Evolutionary conservation across 2,888 invertebrate species (phyloP), one percentile per base, ranked within the genome.

Genomic region (Nudaria mundana): DNA sequence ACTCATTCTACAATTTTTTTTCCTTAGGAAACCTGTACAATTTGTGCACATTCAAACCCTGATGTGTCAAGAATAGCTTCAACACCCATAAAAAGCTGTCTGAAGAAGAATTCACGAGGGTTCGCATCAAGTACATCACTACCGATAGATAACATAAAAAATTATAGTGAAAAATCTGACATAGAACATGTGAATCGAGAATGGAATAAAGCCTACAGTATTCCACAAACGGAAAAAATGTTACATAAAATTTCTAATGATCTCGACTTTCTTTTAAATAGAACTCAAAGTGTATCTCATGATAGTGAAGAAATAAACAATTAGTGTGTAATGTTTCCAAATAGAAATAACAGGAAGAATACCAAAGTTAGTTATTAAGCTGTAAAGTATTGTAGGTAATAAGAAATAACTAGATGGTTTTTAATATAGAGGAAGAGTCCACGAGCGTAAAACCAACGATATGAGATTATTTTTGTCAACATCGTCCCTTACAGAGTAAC

Each of bases 171-270:
- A 3, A 74, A 78, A 41, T 77, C 83, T 0, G 78, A 82, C 34
- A 79, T 79, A 26, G 81, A 82, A 37, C 74, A 77, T 58, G 77
- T 81, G 28, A 83, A 82, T 44, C 70, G 74, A 38, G 76, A 82
- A 48, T 79, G 81, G 79, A 79, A 77, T 15, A 74, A 71, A 51
- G 77, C 80, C 20, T 82, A 85, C 56, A 74, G 80, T 48, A 71
- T 73, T 1, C 76, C 79, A 0, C 80, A 83, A 38, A 73, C 85
- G 25, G 91, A 91, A 56, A 93, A 92, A 40, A 93, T 95, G 90
- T 81, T 95, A 33, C 93, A 94, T 81, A 92, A 94, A 68, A 96
- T 96, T 64, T 93, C 94, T 2, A 93, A 93, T 66, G 95, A 96
- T 81, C 83, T 96, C 56, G 94, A 95, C 81, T 95, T 95, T 82